Conservation (phyloP, 2,888 invertebrate genomes). For the Lasioglossum leucozonium region DNA sequence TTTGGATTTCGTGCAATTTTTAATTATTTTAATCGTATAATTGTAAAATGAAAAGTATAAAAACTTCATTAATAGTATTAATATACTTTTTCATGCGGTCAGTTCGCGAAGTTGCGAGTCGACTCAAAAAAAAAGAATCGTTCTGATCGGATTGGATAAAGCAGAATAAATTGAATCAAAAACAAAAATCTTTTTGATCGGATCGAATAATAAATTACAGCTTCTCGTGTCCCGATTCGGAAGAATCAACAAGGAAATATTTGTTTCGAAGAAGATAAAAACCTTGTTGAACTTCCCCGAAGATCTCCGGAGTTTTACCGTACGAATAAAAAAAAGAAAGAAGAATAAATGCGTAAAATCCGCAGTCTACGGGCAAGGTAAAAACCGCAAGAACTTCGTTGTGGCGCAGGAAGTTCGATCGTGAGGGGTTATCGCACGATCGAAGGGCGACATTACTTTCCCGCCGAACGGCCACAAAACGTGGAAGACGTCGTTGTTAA, state of each 20-base stretch:
- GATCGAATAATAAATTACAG: not conserved
- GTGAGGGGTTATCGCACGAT: not conserved
- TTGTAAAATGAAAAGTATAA: no score
- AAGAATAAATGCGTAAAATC: not conserved
- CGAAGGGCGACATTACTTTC: constrained; percentile 2
- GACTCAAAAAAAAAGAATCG: not conserved
- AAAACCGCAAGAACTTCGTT: not conserved
- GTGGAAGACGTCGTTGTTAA: constrained; percentile 37
- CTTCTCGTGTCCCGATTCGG: not conserved
- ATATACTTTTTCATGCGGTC: no score
- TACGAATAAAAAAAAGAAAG: no score
- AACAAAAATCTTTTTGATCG: not conserved
- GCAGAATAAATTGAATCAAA: not conserved
- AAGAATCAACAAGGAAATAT: not conserved
- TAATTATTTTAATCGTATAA: no score
- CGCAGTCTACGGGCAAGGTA: not conserved
- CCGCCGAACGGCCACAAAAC: not conserved
- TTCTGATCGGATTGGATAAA: not conserved
- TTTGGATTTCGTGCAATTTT: no score
- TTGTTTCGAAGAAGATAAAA: not conserved
- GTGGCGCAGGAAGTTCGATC: not conserved
- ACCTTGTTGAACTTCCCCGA: not conserved
- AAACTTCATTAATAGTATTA: no score
- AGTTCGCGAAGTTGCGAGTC: no score
- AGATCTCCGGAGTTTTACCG: not conserved